phyloP scores from a whole-genome alignment of 2,797 vertebrate species.

The Acanthurus tractus region DNA sequence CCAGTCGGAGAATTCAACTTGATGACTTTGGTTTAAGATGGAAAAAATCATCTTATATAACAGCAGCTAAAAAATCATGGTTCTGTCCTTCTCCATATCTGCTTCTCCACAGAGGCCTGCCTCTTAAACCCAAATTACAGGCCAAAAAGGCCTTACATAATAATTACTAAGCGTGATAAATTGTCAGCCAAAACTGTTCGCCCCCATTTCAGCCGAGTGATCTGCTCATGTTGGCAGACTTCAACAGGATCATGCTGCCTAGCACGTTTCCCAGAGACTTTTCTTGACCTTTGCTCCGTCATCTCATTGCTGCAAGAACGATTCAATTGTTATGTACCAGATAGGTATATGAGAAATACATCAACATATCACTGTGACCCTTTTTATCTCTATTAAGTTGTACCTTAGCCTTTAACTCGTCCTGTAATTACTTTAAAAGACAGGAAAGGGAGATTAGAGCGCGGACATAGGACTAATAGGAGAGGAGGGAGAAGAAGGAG shows the following conservation, averaged over 20 bases:
- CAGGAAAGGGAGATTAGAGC: background rate
- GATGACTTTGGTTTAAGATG: slow-evolving; percentile 1
- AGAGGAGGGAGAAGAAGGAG: slow-evolving; percentile 3
- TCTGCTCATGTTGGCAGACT: slow-evolving; percentile 18
- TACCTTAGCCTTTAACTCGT: slow-evolving; percentile 41
- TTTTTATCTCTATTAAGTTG: slow-evolving; percentile 31
- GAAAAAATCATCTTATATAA: slow-evolving; percentile 54
- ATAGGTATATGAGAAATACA: slow-evolving; percentile 20
- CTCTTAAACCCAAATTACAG: slow-evolving; percentile 73
- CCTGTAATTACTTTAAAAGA: slow-evolving; percentile 6
- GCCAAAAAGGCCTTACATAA: slow-evolving; percentile 58
- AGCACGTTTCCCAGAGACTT: slow-evolving; percentile 54
- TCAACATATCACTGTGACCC: slow-evolving; percentile 32
- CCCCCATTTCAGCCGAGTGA: slow-evolving; percentile 52
- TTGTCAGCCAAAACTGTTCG: slow-evolving; percentile 44
- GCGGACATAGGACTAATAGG: background rate
- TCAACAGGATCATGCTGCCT: slow-evolving; percentile 31
- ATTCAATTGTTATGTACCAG: slow-evolving; percentile 10
- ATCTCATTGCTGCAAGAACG: slow-evolving; percentile 28
- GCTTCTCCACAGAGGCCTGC: slow-evolving; percentile 45
- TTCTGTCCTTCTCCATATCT: slow-evolving; percentile 22
- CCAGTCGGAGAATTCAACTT: slow-evolving; percentile 30
- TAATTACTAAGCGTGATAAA: slow-evolving; percentile 63
- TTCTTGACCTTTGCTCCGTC: slow-evolving; percentile 54
- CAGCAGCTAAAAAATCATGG: slow-evolving; percentile 52